Evolutionary conservation across 37 sponge, comb jelly and placozoan species (phyloP), one percentile per base, ranked within the genome.

Genomic region (Theonella swinhoei): DNA sequence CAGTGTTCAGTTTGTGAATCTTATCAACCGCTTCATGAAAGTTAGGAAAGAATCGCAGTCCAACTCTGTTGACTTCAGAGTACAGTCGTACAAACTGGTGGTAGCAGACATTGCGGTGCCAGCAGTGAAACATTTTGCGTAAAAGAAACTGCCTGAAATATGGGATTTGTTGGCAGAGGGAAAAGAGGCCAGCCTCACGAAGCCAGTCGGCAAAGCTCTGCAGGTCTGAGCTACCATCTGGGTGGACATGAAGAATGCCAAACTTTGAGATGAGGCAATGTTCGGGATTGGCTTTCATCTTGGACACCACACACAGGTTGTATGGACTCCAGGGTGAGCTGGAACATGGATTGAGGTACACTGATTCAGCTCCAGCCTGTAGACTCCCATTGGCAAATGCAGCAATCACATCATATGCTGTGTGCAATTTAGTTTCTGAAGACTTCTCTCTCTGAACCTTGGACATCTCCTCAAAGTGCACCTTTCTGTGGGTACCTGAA

Each of bases 121-220:
- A 95, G 37, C 54, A 35, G 17, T 60, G 62, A 4, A 96, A 40
- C 60, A 84, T 84, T 58, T 85, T 90, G 23, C 64, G 80, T 24
- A 87, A 14, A 39, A 80, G 70, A 64, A 81, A 93, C 3, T 72
- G 36, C 39, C 59, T 77, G 75, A 96, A 90, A 61, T 90, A 83
- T 20, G 85, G 83, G 28, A 93, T 84, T 61, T 80, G 68, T 64
- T 62, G 70, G 4, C 92, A 66, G 11, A 81, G 67, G 29, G 73
- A 42, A 65, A 79, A 90, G 23, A 93, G 25, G 62, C 73, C 81
- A 23, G 95, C 89, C 31, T 96, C 94, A 9, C 83, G 79, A 33
- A 82, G 67, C 96, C 96, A 96, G 2, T 85, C 91, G 5, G 91
- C 88, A 78, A 96, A 93, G 23, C 72, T 87, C 26, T 80, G 87